Evolutionary conservation across 2,888 invertebrate species (phyloP).

Genomic region (Tridacna crocea): DNA sequence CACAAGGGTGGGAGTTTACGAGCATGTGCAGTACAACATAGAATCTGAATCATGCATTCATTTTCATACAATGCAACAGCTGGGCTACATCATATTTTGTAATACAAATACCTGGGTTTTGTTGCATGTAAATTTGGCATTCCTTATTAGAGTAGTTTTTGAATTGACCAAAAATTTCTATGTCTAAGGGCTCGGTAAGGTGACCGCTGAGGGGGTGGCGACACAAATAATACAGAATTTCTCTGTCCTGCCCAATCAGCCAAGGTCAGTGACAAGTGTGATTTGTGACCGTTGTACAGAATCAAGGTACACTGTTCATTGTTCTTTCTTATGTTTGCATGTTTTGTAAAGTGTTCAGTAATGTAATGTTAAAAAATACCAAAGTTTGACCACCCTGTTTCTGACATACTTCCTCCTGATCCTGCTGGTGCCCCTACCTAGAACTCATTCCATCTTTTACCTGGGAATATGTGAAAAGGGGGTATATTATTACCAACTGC

Average conservation of each 20-base stretch:
- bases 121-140: constrained; percentile 35
- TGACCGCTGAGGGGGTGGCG: too few species aligned
- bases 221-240: constrained; percentile 46
- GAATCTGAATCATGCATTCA: too few species aligned
- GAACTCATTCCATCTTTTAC: constrained; percentile 3
- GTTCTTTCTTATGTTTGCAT: not conserved
- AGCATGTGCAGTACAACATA: too few species aligned
- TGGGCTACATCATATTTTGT: constrained; percentile 44
- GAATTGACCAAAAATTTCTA: constrained; percentile 39
- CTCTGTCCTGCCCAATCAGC: constrained; percentile 45
- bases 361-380: not conserved
- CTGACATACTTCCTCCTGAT: constrained; percentile 4
- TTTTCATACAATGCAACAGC: too few species aligned
- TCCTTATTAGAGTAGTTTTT: constrained; percentile 33
- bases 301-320: constrained; percentile 24
- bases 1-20: too few species aligned
- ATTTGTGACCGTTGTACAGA: constrained; percentile 53
- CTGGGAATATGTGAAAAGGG: not conserved
- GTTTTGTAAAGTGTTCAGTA: not conserved
- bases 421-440: not conserved
- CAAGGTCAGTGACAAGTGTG: constrained; percentile 34
- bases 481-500: not conserved
- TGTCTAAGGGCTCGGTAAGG: constrained; percentile 46
- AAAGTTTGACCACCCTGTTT: constrained; percentile 12
- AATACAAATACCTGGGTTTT: constrained; percentile 27